Evolutionary conservation across 2,888 invertebrate genomes (phyloP).

Genomic region (Drosophila suboccidentalis): DNA sequence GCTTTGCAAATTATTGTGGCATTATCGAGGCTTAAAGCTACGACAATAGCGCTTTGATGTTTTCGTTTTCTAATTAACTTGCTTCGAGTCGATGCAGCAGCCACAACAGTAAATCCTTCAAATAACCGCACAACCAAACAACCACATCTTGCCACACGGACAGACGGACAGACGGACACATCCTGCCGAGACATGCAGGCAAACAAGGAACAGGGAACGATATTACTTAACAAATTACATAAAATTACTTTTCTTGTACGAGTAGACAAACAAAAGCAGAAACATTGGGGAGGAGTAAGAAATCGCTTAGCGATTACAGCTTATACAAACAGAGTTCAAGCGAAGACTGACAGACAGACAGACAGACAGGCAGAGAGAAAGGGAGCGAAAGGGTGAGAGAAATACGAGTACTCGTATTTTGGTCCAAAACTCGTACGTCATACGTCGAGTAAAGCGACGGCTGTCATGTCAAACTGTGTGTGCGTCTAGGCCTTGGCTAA

Average conservation of each 20-base stretch:
- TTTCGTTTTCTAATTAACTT: conserved; percentile 66
- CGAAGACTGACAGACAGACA: conserved; percentile 31
- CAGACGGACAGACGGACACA: conserved; percentile 60
- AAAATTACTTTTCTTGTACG: conserved; percentile 77
- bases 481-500: conserved; percentile 40
- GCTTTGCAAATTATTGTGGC: conserved; percentile 20
- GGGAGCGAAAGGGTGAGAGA: background rate
- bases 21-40: conserved; percentile 44
- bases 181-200: conserved; percentile 71
- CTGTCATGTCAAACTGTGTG: conserved; percentile 76
- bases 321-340: conserved; percentile 50
- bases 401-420: conserved; percentile 7
- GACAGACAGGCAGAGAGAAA: conserved; percentile 18
- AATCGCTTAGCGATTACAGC: conserved; percentile 77
- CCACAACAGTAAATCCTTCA: conserved; percentile 61
- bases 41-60: conserved; percentile 63
- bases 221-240: conserved; percentile 82
- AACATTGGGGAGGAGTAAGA: conserved; percentile 32
- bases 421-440: conserved; percentile 33
- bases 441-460: conserved; percentile 15
- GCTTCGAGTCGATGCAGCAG: conserved; percentile 31
- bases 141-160: conserved; percentile 26
- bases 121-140: conserved; percentile 1
- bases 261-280: conserved; percentile 55
- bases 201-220: conserved; percentile 47